These are phyloP conservation scores for Drosophila rufa DNA, from an alignment of 1,140 invertebrate genomes.

Conservation along the genomic window DNA sequence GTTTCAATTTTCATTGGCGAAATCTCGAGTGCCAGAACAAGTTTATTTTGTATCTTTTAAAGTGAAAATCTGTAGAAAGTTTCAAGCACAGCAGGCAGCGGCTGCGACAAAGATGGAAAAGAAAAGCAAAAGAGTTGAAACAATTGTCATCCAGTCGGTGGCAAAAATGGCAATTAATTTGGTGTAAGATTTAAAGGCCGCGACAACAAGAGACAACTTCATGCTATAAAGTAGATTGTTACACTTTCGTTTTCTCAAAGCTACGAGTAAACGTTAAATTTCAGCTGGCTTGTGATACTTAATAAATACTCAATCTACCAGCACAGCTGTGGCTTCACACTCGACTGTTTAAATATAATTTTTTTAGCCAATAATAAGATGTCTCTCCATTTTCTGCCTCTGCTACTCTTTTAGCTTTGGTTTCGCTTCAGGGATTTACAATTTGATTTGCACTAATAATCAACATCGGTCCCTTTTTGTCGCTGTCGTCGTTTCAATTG, in stretches of 20 bases:
- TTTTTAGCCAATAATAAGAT: conserved; percentile 23
- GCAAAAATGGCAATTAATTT: conserved; percentile 69
- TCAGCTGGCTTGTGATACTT: background rate
- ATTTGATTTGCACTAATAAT: conserved; percentile 42
- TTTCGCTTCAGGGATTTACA: conserved; percentile 26
- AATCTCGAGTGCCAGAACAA: conserved; percentile 55
- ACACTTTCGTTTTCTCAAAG: conserved; percentile 14
- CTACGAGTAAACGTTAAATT: conserved; percentile 4
- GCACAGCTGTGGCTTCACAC: too few relatives aligned
- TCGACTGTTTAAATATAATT: background rate
- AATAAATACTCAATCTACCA: conserved; percentile 6
- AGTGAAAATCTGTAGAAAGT: conserved; percentile 66
- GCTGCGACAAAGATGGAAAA: conserved; percentile 1
- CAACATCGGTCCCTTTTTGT: conserved; percentile 17
- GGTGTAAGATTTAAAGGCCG: conserved; percentile 44
- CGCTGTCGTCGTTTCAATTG: conserved; percentile 14
- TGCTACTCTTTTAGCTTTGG: conserved; percentile 1
- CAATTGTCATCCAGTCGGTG: conserved; percentile 51
- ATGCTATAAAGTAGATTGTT: conserved; percentile 27
- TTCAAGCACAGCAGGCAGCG: conserved; percentile 1
- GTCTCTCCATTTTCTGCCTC: conserved; percentile 1
- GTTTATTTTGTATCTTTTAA: conserved; percentile 55
- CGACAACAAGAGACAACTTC: conserved; percentile 28
- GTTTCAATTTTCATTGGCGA: conserved; percentile 63
- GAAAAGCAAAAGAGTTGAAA: conserved; percentile 30